Evolutionary conservation across 92 coral and sea anemone genomes (phyloP).

Genomic region (Palythoa caribaeorum): DNA sequence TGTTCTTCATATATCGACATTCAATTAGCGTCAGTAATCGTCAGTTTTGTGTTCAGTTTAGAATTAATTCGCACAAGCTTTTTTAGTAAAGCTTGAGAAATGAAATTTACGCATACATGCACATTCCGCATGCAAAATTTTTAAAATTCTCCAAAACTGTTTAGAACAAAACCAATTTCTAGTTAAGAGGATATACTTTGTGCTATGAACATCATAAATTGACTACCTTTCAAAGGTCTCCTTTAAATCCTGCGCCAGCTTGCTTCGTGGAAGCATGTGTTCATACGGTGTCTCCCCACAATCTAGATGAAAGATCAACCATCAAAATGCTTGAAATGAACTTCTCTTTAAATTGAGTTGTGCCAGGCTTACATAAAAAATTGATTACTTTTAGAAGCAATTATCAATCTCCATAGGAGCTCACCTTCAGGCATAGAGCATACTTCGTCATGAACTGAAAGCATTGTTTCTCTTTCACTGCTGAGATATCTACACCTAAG

Average conservation of each 20-base stretch:
- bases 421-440: constrained; percentile 94
- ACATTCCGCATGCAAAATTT: too few species aligned
- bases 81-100: too few species aligned
- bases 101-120: too few species aligned
- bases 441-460: constrained; percentile 93
- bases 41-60: too few species aligned
- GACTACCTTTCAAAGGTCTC: constrained; percentile 88
- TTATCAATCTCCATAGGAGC: neutral
- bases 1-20: too few species aligned
- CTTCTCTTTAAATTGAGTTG: neutral
- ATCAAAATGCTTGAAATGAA: neutral
- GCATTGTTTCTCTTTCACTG: constrained; percentile 94
- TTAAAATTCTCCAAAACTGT: too few species aligned
- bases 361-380: neutral
- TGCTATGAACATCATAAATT: too few species aligned
- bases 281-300: constrained; percentile 93
- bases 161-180: too few species aligned
- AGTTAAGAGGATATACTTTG: too few species aligned
- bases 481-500: constrained; percentile 92
- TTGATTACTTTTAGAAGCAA: neutral
- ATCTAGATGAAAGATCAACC: constrained; percentile 54
- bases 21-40: too few species aligned
- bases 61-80: too few species aligned
- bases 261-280: constrained; percentile 92
- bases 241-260: constrained; percentile 86